Evolutionary conservation across 2,888 invertebrate genomes (phyloP).

Genomic region (Sesia bembeciformis): DNA sequence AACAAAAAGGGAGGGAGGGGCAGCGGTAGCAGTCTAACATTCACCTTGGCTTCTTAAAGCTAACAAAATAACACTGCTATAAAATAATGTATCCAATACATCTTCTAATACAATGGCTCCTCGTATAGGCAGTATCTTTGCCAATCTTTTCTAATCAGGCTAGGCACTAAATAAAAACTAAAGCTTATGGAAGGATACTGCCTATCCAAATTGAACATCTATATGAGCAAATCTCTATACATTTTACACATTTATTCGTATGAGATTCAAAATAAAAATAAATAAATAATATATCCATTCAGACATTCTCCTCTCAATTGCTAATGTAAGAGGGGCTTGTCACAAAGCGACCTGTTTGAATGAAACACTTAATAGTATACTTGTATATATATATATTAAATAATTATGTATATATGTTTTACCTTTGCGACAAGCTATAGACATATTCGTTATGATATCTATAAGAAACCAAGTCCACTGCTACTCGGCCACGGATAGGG

Average conservation of each 20-base stretch:
- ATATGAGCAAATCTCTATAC: slow-evolving; percentile 62
- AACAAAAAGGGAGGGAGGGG: slow-evolving; percentile 60
- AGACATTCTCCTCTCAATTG: slow-evolving; percentile 37
- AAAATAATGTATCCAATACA: slow-evolving; percentile 48
- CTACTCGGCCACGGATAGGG: slow-evolving; percentile 50
- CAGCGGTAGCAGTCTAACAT: slow-evolving; percentile 72
- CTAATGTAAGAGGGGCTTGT: slow-evolving; percentile 49
- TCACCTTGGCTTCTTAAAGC: slow-evolving; percentile 72
- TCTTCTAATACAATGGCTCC: slow-evolving; percentile 45
- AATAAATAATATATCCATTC: slow-evolving; percentile 29
- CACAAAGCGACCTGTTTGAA: slow-evolving; percentile 51
- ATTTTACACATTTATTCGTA: slow-evolving; percentile 56
- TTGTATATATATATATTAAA: neutral
- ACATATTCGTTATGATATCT: slow-evolving; percentile 45
- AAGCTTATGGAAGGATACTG: slow-evolving; percentile 54
- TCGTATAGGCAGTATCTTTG: slow-evolving; percentile 61
- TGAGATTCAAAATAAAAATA: slow-evolving; percentile 24
- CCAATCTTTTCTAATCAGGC: slow-evolving; percentile 13
- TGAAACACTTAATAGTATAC: slow-evolving; percentile 25
- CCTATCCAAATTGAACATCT: slow-evolving; percentile 66
- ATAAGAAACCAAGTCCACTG: slow-evolving; percentile 72
- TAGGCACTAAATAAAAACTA: slow-evolving; percentile 8
- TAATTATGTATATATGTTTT: slow-evolving; percentile 23
- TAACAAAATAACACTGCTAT: slow-evolving; percentile 72
- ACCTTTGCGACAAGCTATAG: slow-evolving; percentile 68